phyloP scores from a whole-genome alignment of 2,888 invertebrate species.

The Steinernema carpocapsae region DNA sequence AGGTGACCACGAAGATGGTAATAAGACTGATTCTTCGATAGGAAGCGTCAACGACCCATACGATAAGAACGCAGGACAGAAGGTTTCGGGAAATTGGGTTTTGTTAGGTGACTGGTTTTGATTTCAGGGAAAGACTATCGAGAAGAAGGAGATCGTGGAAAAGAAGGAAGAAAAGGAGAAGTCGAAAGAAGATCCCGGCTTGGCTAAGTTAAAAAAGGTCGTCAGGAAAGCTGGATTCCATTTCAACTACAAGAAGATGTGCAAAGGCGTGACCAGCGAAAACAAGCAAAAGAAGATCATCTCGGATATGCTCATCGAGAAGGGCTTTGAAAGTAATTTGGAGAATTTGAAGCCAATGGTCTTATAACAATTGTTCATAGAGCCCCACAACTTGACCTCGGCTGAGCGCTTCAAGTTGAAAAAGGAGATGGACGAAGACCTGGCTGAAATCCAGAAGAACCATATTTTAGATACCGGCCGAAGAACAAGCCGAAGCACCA shows the following conservation, averaged over 20 bases:
- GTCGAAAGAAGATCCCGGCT: background rate
- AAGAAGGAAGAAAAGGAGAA: background rate
- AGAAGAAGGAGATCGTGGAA: background rate
- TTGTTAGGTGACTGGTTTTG: background rate
- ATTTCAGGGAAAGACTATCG: background rate
- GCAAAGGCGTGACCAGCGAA: background rate
- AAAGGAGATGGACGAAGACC: slow-evolving; percentile 7
- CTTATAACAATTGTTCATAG: background rate
- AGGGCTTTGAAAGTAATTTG: slow-evolving; percentile 4
- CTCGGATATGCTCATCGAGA: background rate
- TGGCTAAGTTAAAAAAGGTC: background rate
- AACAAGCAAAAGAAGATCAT: background rate
- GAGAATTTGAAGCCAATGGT: background rate
- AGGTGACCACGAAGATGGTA: too few species aligned
- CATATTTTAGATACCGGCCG: background rate
- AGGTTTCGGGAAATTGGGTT: background rate
- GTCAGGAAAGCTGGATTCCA: slow-evolving; percentile 16
- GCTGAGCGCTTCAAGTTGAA: slow-evolving; percentile 9
- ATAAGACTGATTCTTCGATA: slow-evolving; percentile 6
- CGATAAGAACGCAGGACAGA: background rate
- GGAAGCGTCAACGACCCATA: background rate
- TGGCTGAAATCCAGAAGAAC: background rate
- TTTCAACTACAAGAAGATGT: slow-evolving; percentile 21
- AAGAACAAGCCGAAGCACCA: background rate
- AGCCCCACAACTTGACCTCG: background rate